These are phyloP conservation scores for Ormyrus rosae DNA, from an alignment of 2,888 invertebrate genomes.

Conservation along the genomic window DNA sequence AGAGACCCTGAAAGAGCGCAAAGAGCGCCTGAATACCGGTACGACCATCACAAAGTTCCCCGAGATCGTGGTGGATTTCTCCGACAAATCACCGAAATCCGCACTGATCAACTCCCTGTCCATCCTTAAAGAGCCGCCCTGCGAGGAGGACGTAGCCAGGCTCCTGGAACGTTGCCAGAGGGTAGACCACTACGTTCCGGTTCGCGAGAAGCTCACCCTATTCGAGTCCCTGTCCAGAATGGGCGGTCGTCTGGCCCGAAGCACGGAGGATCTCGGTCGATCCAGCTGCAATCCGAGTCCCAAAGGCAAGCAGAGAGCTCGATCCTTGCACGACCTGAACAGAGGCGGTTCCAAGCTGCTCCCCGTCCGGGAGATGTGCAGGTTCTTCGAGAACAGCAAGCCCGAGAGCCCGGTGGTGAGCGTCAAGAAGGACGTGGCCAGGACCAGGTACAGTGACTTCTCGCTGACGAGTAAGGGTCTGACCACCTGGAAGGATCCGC, in stretches of 20 bases:
- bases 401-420: background rate
- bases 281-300: constrained; percentile 65
- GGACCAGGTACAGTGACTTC: constrained; percentile 60
- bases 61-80: constrained; percentile 45
- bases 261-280: constrained; percentile 81
- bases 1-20: constrained; percentile 65
- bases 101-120: constrained; percentile 56
- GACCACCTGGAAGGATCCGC: constrained; percentile 59
- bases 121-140: constrained; percentile 58
- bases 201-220: constrained; percentile 82
- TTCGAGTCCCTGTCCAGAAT: constrained; percentile 83
- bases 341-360: constrained; percentile 76
- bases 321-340: constrained; percentile 82
- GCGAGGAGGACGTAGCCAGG: constrained; percentile 75
- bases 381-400: constrained; percentile 82
- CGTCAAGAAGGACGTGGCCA: constrained; percentile 44
- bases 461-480: constrained; percentile 56
- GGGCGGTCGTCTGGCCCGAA: constrained; percentile 79
- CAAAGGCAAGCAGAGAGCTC: constrained; percentile 78
- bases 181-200: constrained; percentile 82
- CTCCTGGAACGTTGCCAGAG: constrained; percentile 78
- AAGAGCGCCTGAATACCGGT: constrained; percentile 59
- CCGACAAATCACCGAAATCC: constrained; percentile 47
- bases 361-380: constrained; percentile 82
- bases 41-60: constrained; percentile 34